Evolutionary conservation across 1,140 invertebrate species (phyloP).

Genomic region (Trachymyrmex cornetzi): DNA sequence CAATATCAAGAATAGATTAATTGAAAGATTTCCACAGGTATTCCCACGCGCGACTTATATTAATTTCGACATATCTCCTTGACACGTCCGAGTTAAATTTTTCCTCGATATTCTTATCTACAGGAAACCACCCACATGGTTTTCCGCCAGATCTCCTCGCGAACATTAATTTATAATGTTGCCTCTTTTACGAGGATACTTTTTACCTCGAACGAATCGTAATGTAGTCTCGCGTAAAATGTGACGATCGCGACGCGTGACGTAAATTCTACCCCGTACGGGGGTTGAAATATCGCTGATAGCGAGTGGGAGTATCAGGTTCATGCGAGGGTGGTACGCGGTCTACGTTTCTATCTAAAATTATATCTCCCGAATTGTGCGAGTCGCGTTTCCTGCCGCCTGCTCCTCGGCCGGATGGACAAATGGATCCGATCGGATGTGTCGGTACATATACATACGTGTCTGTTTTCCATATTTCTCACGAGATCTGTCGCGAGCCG

Average conservation of each 20-base stretch:
- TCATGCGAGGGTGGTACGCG: neutral
- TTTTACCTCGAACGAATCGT: neutral
- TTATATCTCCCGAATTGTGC: constrained; percentile 54
- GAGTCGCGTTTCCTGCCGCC: constrained; percentile 18
- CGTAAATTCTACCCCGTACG: constrained; percentile 27
- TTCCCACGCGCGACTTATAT: neutral
- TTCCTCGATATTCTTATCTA: constrained; percentile 13
- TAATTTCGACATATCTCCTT: neutral
- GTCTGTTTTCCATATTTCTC: constrained; percentile 43
- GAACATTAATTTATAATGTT: constrained; percentile 40
- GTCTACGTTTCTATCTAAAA: constrained; percentile 50
- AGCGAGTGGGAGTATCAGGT: constrained; percentile 34
- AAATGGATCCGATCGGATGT: constrained; percentile 43
- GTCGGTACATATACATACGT: neutral
- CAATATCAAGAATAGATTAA: neutral
- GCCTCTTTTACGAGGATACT: neutral
- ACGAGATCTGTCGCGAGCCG: neutral
- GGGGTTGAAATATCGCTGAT: constrained; percentile 52
- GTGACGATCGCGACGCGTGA: constrained; percentile 12
- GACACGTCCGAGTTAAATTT: neutral
- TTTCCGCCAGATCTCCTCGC: neutral
- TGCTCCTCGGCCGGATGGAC: constrained; percentile 3
- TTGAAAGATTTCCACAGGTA: neutral
- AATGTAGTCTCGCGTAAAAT: neutral
- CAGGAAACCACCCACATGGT: neutral